phyloP scores from a whole-genome alignment of 2,113 vertebrate species.

The Perca schrenkii region DNA sequence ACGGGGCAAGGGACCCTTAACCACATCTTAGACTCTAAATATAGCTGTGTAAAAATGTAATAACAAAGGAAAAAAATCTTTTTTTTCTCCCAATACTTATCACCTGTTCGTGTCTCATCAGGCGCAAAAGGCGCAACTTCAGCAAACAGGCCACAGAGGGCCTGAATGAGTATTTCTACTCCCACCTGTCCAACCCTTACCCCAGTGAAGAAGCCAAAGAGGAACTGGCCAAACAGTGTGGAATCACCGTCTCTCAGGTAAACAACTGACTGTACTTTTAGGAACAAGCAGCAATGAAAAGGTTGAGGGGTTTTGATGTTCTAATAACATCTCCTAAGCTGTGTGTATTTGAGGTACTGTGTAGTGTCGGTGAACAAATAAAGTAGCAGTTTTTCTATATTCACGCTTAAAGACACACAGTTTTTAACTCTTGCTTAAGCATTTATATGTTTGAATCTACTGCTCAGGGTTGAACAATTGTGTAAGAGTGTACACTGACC shows the following conservation, averaged over 20 bases:
- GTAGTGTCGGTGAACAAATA: background rate
- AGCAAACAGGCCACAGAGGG: slow-evolving; percentile 94
- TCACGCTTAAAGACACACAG: background rate
- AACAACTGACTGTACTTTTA: background rate
- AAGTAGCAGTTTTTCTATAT: background rate
- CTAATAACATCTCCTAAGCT: background rate
- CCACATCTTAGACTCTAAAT: background rate
- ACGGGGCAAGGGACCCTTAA: background rate
- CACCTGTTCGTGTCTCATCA: slow-evolving; percentile 58
- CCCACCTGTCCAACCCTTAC: slow-evolving; percentile 93
- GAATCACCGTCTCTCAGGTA: slow-evolving; percentile 94
- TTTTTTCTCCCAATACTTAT: background rate
- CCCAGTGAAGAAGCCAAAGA: slow-evolving; percentile 95
- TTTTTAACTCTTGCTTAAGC: background rate
- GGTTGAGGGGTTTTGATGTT: background rate
- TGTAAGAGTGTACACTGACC: background rate
- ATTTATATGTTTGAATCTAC: background rate
- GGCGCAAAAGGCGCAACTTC: slow-evolving; percentile 93
- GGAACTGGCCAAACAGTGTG: slow-evolving; percentile 90
- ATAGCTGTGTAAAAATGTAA: background rate
- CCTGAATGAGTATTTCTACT: slow-evolving; percentile 95
- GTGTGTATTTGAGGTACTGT: background rate
- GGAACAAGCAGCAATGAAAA: background rate
- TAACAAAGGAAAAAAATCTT: background rate
- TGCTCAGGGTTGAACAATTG: too few species aligned